These are phyloP conservation scores for Hypolimnas misippus DNA, from an alignment of 2,888 invertebrate species.

Conservation along the genomic window DNA sequence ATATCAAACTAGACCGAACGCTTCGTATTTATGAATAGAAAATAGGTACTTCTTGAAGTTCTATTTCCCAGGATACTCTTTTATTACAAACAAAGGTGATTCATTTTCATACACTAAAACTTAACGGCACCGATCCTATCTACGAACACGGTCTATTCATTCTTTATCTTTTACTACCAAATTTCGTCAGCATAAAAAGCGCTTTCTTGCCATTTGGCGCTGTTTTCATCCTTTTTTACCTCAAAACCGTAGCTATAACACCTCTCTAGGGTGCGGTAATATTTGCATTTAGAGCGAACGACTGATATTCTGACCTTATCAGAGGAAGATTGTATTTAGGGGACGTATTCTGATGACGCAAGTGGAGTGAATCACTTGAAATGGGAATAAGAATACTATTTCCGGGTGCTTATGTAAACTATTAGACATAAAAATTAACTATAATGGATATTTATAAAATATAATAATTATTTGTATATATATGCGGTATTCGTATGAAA, in stretches of 20 bases:
- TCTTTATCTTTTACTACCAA: constrained; percentile 76
- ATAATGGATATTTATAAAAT: neutral
- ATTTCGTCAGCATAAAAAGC: constrained; percentile 76
- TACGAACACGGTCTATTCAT: constrained; percentile 66
- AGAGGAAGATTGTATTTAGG: constrained; percentile 76
- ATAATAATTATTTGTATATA: no score
- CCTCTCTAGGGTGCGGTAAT: constrained; percentile 79
- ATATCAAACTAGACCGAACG: no score
- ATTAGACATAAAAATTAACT: neutral
- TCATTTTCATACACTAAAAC: constrained; percentile 18
- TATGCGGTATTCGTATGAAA: no score
- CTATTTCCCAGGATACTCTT: neutral
- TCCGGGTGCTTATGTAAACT: neutral
- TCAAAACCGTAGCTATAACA: constrained; percentile 78
- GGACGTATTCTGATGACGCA: constrained; percentile 71
- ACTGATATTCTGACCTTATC: constrained; percentile 82
- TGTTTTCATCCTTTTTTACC: constrained; percentile 79
- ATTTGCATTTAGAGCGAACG: constrained; percentile 83
- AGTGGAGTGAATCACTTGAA: constrained; percentile 37
- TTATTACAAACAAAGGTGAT: constrained; percentile 10
- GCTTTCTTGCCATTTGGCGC: constrained; percentile 78
- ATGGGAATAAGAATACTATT: constrained; percentile 25
- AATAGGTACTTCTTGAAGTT: neutral
- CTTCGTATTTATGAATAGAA: neutral
- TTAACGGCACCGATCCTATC: constrained; percentile 49